Evolutionary conservation across 2,888 invertebrate genomes (phyloP), one percentile per base, ranked within the genome.

Genomic region (Pristionchus arcanus): DNA sequence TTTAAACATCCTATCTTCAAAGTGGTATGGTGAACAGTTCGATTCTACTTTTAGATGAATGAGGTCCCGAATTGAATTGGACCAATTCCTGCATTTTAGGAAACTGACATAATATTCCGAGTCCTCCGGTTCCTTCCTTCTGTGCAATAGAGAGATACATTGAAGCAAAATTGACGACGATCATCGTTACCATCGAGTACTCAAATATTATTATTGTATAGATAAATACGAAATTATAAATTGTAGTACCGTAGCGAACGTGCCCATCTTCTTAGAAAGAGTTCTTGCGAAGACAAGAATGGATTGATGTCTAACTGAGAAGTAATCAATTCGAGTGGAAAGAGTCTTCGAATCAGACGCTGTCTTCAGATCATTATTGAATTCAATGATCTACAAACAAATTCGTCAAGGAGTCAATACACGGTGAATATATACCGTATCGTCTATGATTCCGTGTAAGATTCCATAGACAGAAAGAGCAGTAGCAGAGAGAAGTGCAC

Each of bases 21-120:
- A 88, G 77, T 89, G 89, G 89, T 94, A 93, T 93, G 93, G n/a
- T n/a, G n/a, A n/a, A 92, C 91, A 92, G 94, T 93, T 93, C 94
- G 93, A 93, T 94, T 94, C 93, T 94, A 93, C 94, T 93, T 93
- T 94, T 92, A 94, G 93, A 93, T 93, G 94, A 92, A 92, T 94
- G 93, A 93, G 93, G 93, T 90, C 94, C 94, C 93, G 93, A 91
- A 92, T 91, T 92, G 92, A 92, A 53, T 74, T 89, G 77, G 81
- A 77, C 89, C 77, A 53, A n/a, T 15, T 28, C 19, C 71, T 88
- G 42, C 55, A 11, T 21, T 15, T 77, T 25, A 21, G 2, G 7
- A 5, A 9, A 11, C 87, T 49, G 4, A 87, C 87, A 87, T 16
- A 87, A n/a, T 42, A 53, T 71, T 31, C 21, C 28, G 42, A 87